A percentile compares a stretch with the other conserved stretches of the same genome.
phyloP scores from a whole-genome alignment of 2,888 invertebrate species.

The Xestoiulus laeticollis region DNA sequence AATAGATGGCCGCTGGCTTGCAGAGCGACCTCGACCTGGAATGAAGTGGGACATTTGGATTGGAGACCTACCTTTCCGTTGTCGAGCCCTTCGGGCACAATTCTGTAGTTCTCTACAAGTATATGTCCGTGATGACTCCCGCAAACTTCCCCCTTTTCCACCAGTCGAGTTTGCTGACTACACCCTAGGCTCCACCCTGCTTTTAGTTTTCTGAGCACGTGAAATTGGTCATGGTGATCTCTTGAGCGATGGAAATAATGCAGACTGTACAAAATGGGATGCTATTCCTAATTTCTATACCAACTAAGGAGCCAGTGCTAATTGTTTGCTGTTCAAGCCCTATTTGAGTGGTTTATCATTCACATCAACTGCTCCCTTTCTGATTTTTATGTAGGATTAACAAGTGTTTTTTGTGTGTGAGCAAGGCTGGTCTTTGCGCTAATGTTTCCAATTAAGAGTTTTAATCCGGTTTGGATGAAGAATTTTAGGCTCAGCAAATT shows the following conservation, averaged over 20 bases:
- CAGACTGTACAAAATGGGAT: neutral
- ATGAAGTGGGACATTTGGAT: conserved; percentile 29
- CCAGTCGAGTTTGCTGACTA: neutral
- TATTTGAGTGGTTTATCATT: neutral
- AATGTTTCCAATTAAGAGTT: neutral
- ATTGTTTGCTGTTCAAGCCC: conserved; percentile 1
- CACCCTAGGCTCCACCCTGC: conserved; percentile 30
- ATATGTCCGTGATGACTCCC: neutral
- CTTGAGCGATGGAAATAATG: neutral
- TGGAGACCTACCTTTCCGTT: conserved; percentile 29
- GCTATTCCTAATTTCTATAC: neutral
- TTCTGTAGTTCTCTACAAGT: neutral
- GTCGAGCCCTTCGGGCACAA: conserved; percentile 15
- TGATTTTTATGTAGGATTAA: neutral
- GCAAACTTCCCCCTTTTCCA: neutral
- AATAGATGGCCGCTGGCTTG: neutral
- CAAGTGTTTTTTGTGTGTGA: neutral
- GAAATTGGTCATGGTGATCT: conserved; percentile 18
- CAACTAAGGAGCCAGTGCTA: neutral
- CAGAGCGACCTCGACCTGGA: conserved; percentile 40
- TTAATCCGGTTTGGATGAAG: neutral
- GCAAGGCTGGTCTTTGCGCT: neutral
- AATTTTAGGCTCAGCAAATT: neutral
- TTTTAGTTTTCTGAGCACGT: conserved; percentile 27
- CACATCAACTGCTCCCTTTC: neutral